These are phyloP conservation scores for Clunio marinus DNA, from an alignment of 2,888 invertebrate genomes.

Conservation along the genomic window DNA sequence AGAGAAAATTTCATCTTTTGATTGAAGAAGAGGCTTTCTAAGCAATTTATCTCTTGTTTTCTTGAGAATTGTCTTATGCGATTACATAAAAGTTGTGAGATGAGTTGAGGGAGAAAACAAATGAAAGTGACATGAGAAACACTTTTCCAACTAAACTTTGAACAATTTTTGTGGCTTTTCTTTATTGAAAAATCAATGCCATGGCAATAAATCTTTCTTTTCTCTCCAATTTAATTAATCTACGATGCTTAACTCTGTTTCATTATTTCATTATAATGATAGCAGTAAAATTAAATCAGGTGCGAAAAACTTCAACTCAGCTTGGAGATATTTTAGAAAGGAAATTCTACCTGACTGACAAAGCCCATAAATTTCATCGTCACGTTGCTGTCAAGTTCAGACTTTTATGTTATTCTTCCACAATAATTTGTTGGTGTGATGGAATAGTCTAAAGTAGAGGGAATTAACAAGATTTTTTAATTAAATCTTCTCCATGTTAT, in stretches of 20 bases:
- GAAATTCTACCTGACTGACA: no score
- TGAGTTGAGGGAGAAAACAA: no score
- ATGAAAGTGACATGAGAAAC: neutral
- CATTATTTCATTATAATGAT: conserved; percentile 7
- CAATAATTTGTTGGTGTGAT: conserved; percentile 1
- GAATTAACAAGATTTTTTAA: conserved; percentile 10
- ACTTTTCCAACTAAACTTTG: conserved; percentile 6
- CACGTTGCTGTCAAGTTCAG: conserved; percentile 10
- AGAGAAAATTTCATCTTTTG: neutral
- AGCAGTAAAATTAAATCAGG: conserved; percentile 1
- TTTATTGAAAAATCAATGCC: neutral
- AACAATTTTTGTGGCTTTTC: conserved; percentile 12
- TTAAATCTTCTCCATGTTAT: neutral
- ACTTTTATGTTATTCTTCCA: neutral
- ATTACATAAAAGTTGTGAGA: no score
- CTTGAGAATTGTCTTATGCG: no score
- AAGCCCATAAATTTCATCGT: conserved; percentile 5
- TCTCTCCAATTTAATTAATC: neutral
- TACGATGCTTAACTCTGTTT: conserved; percentile 1
- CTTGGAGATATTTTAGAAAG: no score
- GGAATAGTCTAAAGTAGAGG: neutral
- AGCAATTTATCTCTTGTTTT: conserved; percentile 12
- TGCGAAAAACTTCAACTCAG: neutral
- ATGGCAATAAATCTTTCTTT: neutral
- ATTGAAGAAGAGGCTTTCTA: neutral